Conservation (phyloP, 2,797 vertebrate species). For the Urosaurus nigricauda region DNA sequence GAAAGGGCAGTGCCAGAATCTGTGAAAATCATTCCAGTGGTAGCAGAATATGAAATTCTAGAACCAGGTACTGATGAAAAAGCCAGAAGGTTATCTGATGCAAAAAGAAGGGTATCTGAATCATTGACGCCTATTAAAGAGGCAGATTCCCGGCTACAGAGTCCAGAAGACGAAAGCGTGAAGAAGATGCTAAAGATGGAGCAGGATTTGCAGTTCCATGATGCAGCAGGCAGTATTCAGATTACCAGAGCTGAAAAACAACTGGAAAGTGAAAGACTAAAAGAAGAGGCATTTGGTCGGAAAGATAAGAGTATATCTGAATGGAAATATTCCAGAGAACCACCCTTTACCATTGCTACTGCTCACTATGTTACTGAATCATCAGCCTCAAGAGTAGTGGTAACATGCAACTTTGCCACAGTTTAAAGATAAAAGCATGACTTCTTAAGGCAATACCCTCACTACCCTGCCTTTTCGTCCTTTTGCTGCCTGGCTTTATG, state of each 20-base stretch:
- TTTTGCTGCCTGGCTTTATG: constrained; percentile 81
- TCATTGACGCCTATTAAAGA: constrained; percentile 89
- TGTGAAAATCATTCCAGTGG: constrained; percentile 77
- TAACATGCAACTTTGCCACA: constrained; percentile 85
- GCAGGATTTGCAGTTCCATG: constrained; percentile 53
- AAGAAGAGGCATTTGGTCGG: constrained; percentile 72
- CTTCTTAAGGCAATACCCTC: constrained; percentile 75
- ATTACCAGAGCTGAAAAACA: constrained; percentile 66
- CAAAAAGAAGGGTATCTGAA: constrained; percentile 78
- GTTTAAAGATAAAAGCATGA: constrained; percentile 83
- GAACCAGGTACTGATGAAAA: constrained; percentile 83
- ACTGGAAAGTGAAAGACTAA: constrained; percentile 72
- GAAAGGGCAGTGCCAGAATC: constrained; percentile 68
- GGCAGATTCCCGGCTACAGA: constrained; percentile 81
- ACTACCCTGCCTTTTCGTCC: constrained; percentile 75
- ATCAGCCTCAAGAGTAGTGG: constrained; percentile 86
- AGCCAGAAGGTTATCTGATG: constrained; percentile 70
- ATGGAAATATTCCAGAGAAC: constrained; percentile 81
- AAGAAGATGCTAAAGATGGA: constrained; percentile 65
- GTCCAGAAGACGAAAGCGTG: constrained; percentile 76
- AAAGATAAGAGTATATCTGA: constrained; percentile 83
- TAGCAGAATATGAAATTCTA: constrained; percentile 84
- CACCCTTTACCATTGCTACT: constrained; percentile 78
- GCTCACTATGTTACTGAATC: constrained; percentile 85
- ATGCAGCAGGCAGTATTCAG: constrained; percentile 51